phyloP scores from a whole-genome alignment of 2,797 vertebrate genomes.

The Falco berigora region DNA sequence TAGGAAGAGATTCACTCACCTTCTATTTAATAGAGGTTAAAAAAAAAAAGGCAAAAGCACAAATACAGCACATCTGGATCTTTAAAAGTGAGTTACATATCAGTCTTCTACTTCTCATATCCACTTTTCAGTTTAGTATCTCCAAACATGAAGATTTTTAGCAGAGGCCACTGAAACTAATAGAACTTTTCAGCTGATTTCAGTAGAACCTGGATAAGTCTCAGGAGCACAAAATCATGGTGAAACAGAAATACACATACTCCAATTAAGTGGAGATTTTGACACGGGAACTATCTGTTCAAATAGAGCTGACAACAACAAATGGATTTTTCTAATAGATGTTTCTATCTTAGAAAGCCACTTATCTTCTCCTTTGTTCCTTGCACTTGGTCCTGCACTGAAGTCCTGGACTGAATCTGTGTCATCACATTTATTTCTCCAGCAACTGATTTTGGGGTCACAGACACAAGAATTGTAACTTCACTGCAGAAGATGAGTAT shows the following conservation, averaged over 20 bases:
- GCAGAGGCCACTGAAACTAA: not conserved
- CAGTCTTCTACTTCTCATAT: not conserved
- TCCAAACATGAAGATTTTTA: not conserved
- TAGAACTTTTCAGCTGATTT: not conserved
- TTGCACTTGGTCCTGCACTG: not conserved
- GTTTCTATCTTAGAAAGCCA: not conserved
- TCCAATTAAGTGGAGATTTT: not conserved
- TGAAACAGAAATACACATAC: not conserved
- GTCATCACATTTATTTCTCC: not conserved
- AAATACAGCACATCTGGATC: not conserved
- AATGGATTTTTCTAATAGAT: not conserved
- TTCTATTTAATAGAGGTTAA: not conserved
- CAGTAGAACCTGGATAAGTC: not conserved
- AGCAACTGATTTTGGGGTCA: not conserved
- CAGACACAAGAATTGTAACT: not conserved
- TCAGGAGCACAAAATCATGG: not conserved
- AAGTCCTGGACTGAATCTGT: not conserved
- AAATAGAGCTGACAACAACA: not conserved
- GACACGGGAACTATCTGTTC: not conserved
- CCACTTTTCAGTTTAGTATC: not conserved
- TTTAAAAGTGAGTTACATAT: not conserved
- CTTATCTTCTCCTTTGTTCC: not conserved
- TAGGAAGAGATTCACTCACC: not conserved
- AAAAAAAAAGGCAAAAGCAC: not conserved
- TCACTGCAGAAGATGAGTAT: not conserved